Evolutionary conservation across 2,888 invertebrate species (phyloP).

Genomic region (Sclerodermus sp.): DNA sequence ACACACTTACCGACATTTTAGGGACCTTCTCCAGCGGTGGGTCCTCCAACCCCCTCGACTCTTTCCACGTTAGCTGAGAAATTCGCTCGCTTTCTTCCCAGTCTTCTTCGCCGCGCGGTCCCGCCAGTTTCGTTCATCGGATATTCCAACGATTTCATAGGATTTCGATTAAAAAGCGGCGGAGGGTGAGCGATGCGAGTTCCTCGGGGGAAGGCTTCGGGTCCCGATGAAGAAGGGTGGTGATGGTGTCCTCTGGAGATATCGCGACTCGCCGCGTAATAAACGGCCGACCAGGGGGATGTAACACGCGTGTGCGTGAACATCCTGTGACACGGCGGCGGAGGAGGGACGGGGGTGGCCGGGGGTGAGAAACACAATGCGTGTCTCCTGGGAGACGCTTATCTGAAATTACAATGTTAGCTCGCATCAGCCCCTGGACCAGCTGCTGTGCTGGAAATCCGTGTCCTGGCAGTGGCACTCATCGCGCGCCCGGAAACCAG

Average conservation of each 20-base stretch:
- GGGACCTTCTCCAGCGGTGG: too few relatives aligned
- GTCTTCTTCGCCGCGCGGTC: too few relatives aligned
- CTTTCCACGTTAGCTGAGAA: too few relatives aligned
- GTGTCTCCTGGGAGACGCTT: conserved; percentile 56
- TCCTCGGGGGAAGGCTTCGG: background rate
- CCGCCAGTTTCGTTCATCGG: too few relatives aligned
- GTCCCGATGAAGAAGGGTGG: conserved; percentile 25
- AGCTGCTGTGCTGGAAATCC: conserved; percentile 34
- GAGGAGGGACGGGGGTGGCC: conserved; percentile 11
- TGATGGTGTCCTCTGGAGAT: conserved; percentile 27
- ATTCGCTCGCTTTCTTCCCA: too few relatives aligned
- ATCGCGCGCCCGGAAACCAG: too few relatives aligned
- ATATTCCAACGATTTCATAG: too few relatives aligned
- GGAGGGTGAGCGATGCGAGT: background rate
- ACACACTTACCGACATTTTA: too few relatives aligned
- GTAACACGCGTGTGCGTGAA: conserved; percentile 18
- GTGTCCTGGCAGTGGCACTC: too few relatives aligned
- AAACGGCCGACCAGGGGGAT: conserved; percentile 27
- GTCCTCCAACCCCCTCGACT: too few relatives aligned
- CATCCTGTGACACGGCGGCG: conserved; percentile 32
- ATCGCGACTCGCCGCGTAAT: conserved; percentile 35
- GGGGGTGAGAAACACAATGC: conserved; percentile 46
- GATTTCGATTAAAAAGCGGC: too few relatives aligned
- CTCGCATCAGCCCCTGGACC: conserved; percentile 35
- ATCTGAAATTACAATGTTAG: conserved; percentile 58